Conservation (phyloP, 2,113 vertebrate genomes). For the Silurus glanis region DNA sequence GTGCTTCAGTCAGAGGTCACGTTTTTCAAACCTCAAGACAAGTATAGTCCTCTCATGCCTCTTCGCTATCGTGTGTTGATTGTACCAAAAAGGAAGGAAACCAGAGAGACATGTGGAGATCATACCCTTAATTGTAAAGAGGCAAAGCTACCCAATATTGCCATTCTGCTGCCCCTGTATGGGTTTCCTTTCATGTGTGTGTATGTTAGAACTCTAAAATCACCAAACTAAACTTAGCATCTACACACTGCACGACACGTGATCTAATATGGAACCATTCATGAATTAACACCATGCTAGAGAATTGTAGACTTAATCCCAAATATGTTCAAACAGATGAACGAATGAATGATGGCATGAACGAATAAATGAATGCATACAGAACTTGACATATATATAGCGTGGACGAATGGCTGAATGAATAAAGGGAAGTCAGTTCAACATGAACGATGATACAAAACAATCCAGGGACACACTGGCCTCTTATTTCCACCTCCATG, state of each 20-base stretch:
- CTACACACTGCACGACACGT: neutral
- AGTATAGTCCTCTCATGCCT: too few relatives aligned
- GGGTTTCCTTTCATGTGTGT: neutral
- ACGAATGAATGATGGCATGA: neutral
- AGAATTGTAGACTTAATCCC: neutral
- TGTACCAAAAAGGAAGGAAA: neutral
- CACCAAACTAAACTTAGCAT: neutral
- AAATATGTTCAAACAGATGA: neutral
- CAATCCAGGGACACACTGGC: neutral
- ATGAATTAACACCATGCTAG: neutral
- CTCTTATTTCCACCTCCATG: constrained; percentile 13
- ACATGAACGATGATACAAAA: neutral
- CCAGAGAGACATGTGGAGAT: neutral
- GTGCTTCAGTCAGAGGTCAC: neutral
- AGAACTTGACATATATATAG: too few relatives aligned
- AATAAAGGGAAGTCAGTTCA: neutral
- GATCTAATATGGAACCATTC: neutral
- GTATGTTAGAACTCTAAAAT: neutral
- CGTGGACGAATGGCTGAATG: neutral
- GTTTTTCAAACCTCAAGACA: too few relatives aligned
- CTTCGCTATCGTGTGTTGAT: too few relatives aligned
- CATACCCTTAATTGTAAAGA: neutral
- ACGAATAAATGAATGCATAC: neutral
- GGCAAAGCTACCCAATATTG: neutral
- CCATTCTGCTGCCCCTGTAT: neutral